Percentiles rank a stretch among this genome's conserved stretches.
phyloP scores from a whole-genome alignment of 2,113 vertebrate species.

The Erythrolamprus reginae region DNA sequence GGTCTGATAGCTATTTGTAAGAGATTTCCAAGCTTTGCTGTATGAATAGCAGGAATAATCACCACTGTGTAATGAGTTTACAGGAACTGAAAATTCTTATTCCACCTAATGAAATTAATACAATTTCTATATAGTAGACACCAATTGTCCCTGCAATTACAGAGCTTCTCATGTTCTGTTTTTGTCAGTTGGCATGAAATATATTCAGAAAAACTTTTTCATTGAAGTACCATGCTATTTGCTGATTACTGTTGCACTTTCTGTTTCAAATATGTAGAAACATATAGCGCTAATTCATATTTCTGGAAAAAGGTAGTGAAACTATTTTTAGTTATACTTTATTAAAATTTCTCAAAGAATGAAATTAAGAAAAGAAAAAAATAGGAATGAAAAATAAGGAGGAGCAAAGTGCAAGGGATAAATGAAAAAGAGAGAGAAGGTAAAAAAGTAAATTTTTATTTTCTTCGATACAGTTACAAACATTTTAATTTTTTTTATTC shows the following conservation, averaged over 20 bases:
- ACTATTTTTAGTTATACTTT: background rate
- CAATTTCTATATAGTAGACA: background rate
- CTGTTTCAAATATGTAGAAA: background rate
- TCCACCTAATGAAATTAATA: background rate
- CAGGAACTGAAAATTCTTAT: background rate
- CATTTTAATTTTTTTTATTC: background rate
- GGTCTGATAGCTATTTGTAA: background rate
- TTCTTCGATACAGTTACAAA: background rate
- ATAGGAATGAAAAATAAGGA: background rate
- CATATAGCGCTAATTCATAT: background rate
- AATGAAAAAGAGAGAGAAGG: background rate
- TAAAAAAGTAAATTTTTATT: background rate
- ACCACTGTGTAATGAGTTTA: background rate
- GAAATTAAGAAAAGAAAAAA: background rate
- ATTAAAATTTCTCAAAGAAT: background rate
- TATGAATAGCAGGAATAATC: background rate
- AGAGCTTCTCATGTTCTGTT: background rate
- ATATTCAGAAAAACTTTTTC: background rate
- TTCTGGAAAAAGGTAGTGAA: background rate
- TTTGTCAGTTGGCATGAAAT: background rate
- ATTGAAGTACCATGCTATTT: background rate
- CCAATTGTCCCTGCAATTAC: background rate
- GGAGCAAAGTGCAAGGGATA: background rate
- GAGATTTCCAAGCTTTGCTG: conserved; percentile 4
- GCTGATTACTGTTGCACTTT: background rate